Evolutionary conservation across 2,797 vertebrate genomes (phyloP).

Genomic region (Acanthurus lineatus): DNA sequence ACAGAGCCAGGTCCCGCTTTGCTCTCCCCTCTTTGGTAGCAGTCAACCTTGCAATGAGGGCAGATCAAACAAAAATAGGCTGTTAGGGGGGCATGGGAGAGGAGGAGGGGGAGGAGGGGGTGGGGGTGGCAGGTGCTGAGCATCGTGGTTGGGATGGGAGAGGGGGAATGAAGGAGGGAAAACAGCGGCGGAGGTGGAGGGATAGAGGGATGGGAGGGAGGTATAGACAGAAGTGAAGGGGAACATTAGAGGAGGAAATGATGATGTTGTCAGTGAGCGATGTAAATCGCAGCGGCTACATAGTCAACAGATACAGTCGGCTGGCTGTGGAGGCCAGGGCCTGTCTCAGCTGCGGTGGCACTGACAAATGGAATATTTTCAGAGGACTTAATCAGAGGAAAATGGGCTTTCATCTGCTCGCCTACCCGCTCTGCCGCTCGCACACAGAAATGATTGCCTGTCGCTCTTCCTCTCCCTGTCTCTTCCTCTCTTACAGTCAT

Average conservation of each 20-base stretch:
- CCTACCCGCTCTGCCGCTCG: conserved; percentile 89
- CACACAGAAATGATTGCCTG: conserved; percentile 89
- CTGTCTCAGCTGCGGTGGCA: conserved; percentile 87
- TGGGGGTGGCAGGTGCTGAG: conserved; percentile 45
- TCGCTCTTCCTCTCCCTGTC: conserved; percentile 77
- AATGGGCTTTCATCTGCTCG: conserved; percentile 95
- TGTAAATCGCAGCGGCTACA: conserved; percentile 93
- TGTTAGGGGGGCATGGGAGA: conserved; percentile 73
- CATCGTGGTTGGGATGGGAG: conserved; percentile 59
- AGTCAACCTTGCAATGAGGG: conserved; percentile 91
- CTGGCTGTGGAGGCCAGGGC: conserved; percentile 87
- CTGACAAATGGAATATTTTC: conserved; percentile 98
- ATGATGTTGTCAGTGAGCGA: conserved; percentile 90
- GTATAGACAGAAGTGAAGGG: conserved; percentile 69
- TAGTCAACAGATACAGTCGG: conserved; percentile 95
- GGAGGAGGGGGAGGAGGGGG: conserved; percentile 29
- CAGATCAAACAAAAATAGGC: conserved; percentile 90
- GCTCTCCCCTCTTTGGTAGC: conserved; percentile 83
- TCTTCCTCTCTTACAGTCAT: conserved; percentile 70
- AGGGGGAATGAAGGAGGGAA: conserved; percentile 57
- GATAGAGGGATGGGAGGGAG: conserved; percentile 69
- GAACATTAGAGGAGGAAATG: conserved; percentile 90
- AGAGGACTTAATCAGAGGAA: conserved; percentile 96
- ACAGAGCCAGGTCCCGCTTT: conserved; percentile 80
- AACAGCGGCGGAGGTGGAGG: conserved; percentile 54